phyloP scores from a whole-genome alignment of 2,888 invertebrate species.

The Willowsia nigromaculata region DNA sequence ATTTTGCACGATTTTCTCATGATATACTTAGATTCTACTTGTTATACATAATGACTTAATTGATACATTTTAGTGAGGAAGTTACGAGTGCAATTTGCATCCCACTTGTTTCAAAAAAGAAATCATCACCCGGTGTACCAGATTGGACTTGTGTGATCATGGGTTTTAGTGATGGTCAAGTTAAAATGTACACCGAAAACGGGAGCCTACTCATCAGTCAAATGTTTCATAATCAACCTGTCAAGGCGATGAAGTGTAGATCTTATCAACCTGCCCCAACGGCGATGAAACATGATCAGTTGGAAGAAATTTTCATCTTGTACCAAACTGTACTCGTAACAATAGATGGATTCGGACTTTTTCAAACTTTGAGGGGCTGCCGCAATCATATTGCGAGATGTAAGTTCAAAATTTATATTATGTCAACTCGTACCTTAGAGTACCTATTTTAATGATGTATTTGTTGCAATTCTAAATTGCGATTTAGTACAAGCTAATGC shows the following conservation, averaged over 20 bases:
- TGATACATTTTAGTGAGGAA: constrained; percentile 81
- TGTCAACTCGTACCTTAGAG: constrained; percentile 42
- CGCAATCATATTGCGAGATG: constrained; percentile 90
- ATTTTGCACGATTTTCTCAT: neutral
- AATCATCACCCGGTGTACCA: constrained; percentile 84
- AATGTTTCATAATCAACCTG: constrained; percentile 90
- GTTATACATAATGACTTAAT: too few relatives aligned
- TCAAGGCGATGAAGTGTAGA: constrained; percentile 89
- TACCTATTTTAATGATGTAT: neutral
- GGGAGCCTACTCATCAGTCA: constrained; percentile 91
- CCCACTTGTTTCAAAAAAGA: constrained; percentile 82
- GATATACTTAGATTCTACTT: neutral
- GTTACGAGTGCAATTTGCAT: constrained; percentile 82
- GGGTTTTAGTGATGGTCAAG: constrained; percentile 91
- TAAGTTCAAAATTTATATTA: too few relatives aligned
- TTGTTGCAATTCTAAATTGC: neutral
- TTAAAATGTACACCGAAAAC: constrained; percentile 94
- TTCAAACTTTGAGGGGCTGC: constrained; percentile 89
- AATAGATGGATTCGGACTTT: constrained; percentile 88
- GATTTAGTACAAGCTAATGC: constrained; percentile 86
- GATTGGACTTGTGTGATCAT: constrained; percentile 97
- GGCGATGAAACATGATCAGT: constrained; percentile 80
- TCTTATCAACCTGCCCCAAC: constrained; percentile 83
- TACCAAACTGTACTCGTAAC: constrained; percentile 88
- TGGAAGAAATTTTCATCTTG: constrained; percentile 88